Evolutionary conservation across 2,888 invertebrate genomes (phyloP).

Genomic region (Athalia circularis): DNA sequence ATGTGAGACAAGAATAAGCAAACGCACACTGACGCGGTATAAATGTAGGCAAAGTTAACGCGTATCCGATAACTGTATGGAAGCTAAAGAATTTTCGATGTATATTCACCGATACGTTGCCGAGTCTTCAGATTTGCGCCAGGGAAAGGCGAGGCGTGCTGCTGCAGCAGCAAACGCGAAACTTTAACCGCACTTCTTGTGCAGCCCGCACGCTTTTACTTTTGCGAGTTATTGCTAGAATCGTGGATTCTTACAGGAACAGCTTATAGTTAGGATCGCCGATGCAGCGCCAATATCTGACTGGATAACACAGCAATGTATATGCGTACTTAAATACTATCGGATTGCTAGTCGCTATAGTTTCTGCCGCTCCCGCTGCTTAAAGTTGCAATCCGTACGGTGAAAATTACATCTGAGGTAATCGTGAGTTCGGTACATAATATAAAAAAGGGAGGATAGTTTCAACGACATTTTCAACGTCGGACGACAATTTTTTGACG

Average conservation of each 20-base stretch:
- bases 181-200: not conserved
- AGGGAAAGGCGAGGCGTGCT: not conserved
- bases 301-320: not conserved
- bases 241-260: constrained; percentile 34
- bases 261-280: not conserved
- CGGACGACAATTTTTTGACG: too few species aligned
- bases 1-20: too few species aligned
- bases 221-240: constrained; percentile 43
- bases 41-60: not conserved
- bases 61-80: not conserved
- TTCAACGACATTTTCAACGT: too few species aligned
- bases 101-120: not conserved
- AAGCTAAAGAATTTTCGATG: constrained; percentile 5
- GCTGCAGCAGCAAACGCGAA: not conserved
- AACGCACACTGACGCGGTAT: too few species aligned
- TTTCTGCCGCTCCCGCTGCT: too few species aligned
- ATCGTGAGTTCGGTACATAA: too few species aligned
- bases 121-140: not conserved
- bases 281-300: not conserved
- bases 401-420: too few species aligned
- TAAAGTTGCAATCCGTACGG: too few species aligned
- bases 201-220: constrained; percentile 32
- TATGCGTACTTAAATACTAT: too few species aligned
- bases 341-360: too few species aligned
- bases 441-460: too few species aligned